phyloP scores from a whole-genome alignment of 2,797 vertebrate species.

The Hapalemur alaotrensis region DNA sequence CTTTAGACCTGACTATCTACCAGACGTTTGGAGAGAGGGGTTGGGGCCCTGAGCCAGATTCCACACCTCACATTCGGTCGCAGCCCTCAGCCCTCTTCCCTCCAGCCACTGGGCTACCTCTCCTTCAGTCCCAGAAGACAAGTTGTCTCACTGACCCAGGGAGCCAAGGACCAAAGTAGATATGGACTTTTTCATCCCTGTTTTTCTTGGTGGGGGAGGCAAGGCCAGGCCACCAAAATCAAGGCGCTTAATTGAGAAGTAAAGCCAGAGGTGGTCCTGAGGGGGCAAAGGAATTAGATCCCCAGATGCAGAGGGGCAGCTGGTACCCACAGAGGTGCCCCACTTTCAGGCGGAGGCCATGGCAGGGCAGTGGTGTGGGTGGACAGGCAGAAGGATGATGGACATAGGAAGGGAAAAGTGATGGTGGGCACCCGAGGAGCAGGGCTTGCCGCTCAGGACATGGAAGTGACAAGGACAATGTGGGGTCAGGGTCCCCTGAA shows the following conservation, averaged over 20 bases:
- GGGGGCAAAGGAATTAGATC: not conserved
- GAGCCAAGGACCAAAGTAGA: constrained; percentile 18
- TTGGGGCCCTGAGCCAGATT: constrained; percentile 13
- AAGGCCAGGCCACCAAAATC: not conserved
- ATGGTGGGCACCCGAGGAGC: not conserved
- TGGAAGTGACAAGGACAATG: not conserved
- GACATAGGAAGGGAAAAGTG: not conserved
- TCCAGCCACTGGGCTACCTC: constrained; percentile 11
- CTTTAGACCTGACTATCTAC: not conserved
- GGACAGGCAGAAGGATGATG: not conserved
- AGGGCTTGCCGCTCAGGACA: not conserved
- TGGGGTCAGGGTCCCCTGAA: not conserved
- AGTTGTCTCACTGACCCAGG: not conserved
- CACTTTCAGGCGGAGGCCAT: not conserved
- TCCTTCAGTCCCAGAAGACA: not conserved
- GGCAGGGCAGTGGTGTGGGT: not conserved
- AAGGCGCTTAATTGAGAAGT: not conserved
- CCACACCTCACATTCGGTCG: not conserved
- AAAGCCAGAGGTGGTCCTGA: not conserved
- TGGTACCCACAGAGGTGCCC: not conserved
- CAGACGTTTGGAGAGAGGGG: not conserved
- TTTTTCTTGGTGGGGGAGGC: not conserved
- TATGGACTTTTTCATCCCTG: not conserved
- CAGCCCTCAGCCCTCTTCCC: not conserved
- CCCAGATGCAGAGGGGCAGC: not conserved